Base-by-base conservation (phyloP, 2,888 invertebrate genomes). In the Chymomyza amoena region DNA sequence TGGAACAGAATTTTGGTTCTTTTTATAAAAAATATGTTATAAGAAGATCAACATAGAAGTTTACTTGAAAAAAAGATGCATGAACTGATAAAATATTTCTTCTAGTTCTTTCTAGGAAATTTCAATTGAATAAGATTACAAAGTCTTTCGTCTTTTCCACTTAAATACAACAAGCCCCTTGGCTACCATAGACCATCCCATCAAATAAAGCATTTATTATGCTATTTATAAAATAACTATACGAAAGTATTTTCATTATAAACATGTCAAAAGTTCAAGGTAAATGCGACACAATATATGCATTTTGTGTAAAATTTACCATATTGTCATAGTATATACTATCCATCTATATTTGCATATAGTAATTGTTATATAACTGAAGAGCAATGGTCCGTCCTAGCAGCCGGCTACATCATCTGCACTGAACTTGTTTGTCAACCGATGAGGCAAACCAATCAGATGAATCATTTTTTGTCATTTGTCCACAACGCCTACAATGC, bases 401-500 rank as follows among this genome's bases (percentile, higher is more conserved):
- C 39, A 25, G 25, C 25, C 39, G 4, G 25, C 25, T 25, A 25
- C 2, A 10, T 45, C 39, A 45, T 45, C 39, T 45, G 39, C 39
- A 45, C 13, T 45, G 39, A 45, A 45, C 39, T 45, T 45, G 39
- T 45, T 45, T 45, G 39, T 45, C 39, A 45, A 45, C 1, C 39
- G 39, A 45, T 13, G 13, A 45, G 39, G 39, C 39, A 10, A 45
- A 45, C 39, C 39, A 45, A 45, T 45, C 39, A 45, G 39, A 45
- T 45, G 39, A 45, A 45, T 45, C 39, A 45, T 45, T 45, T 36
- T 45, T 45, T 45, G 39, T 45, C 39, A 45, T 45, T 45, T 45
- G 39, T 10, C 39, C 39, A 45, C 39, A 73, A 71, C 66, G 73
- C 70, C 67, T 65, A 70, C 70, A 74, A 74, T 74, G 75, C 66